Percentiles rank a stretch among this genome's conserved stretches.
These are phyloP conservation scores for Phalacrocorax aristotelis DNA, from an alignment of 2,113 vertebrate genomes.

Conservation along the genomic window DNA sequence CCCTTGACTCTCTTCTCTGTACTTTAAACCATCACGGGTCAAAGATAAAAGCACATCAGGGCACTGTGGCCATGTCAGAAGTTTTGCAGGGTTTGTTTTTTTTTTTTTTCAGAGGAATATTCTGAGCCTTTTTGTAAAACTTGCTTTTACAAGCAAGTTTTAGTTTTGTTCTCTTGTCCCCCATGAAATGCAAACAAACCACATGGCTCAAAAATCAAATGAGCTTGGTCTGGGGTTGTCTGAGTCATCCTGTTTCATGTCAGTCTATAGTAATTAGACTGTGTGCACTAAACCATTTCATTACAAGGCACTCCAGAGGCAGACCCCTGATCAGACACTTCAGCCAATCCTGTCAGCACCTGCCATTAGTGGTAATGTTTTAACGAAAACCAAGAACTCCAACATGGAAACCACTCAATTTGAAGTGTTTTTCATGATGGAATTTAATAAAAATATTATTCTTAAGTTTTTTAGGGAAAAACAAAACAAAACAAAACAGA, in stretches of 20 bases:
- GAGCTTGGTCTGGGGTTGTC: not conserved
- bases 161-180: not conserved
- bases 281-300: not conserved
- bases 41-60: not conserved
- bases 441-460: not conserved
- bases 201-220: not conserved
- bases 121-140: not conserved
- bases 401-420: not conserved
- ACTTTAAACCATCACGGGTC: not conserved
- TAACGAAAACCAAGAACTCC: not conserved
- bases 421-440: not conserved
- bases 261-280: not conserved
- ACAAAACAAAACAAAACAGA: not conserved
- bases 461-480: not conserved
- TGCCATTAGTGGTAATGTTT: not conserved
- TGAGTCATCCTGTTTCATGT: not conserved
- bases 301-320: not conserved
- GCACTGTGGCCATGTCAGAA: not conserved
- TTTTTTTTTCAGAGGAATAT: not conserved
- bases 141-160: not conserved
- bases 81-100: not conserved
- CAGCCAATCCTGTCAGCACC: not conserved
- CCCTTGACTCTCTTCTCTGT: not conserved
- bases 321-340: not conserved
- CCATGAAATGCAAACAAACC: not conserved